A percentile compares a stretch with the other conserved stretches of the same genome.
Evolutionary conservation across 1,140 invertebrate species (phyloP).

Genomic region (Antheraea pernyi): DNA sequence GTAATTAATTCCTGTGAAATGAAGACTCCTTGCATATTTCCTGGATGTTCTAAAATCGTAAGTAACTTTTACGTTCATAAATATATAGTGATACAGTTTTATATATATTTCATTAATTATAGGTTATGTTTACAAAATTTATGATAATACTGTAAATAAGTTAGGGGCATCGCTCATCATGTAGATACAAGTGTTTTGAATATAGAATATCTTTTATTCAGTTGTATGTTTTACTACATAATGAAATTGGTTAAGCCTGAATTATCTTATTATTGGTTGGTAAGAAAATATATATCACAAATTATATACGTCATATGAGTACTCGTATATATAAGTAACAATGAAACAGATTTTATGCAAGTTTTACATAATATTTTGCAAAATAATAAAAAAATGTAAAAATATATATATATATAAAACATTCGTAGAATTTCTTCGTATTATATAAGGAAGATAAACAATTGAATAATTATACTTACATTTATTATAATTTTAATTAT

Average conservation of each 20-base stretch:
- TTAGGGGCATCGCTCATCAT: background rate
- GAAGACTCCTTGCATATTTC: conserved; percentile 51
- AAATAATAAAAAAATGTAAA: no score
- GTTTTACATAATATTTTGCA: no score
- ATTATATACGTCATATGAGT: no score
- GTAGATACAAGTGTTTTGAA: background rate
- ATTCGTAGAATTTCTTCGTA: no score
- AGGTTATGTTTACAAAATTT: conserved; percentile 1
- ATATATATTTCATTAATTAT: background rate
- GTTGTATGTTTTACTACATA: background rate
- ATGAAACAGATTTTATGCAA: no score
- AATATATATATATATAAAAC: no score
- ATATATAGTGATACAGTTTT: background rate
- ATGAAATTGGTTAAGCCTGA: background rate
- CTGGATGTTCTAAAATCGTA: conserved; percentile 50
- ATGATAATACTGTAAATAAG: background rate
- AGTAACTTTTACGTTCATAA: conserved; percentile 26
- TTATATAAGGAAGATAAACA: no score
- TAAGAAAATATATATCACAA: background rate
- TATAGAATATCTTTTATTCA: background rate
- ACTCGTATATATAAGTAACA: no score
- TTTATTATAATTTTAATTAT: no score
- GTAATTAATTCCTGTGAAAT: conserved; percentile 26
- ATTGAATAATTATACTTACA: no score
- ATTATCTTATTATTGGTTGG: background rate